Evolutionary conservation across 2,797 vertebrate genomes (phyloP).

Genomic region (Margarornis squamiger): DNA sequence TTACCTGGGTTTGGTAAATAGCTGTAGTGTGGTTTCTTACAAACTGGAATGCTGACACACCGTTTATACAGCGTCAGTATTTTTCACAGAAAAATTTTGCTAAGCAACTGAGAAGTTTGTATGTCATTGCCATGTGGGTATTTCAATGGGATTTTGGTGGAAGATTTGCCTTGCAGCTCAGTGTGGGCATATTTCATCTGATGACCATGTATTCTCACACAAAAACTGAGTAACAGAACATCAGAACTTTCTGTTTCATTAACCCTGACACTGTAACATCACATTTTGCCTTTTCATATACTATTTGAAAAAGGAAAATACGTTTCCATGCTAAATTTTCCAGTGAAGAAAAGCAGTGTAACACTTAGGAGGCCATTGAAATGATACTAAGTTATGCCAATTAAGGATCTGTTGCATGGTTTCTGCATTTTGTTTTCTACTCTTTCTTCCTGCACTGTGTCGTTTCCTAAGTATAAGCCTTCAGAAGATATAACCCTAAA

Average conservation of each 20-base stretch:
- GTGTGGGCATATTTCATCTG: not conserved
- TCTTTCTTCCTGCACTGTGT: not conserved
- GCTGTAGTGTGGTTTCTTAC: not conserved
- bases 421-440: not conserved
- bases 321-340: not conserved
- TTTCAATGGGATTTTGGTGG: not conserved
- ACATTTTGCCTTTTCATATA: not conserved
- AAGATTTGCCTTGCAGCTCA: not conserved
- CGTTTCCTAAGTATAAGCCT: not conserved
- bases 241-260: not conserved
- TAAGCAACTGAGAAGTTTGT: not conserved
- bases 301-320: not conserved
- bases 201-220: not conserved
- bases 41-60: not conserved
- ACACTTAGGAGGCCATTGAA: not conserved
- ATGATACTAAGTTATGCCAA: not conserved
- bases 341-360: not conserved
- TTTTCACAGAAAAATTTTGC: not conserved
- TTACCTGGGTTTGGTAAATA: not conserved
- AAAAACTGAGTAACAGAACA: not conserved
- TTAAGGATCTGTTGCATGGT: not conserved
- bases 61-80: not conserved
- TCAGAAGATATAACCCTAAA: not conserved
- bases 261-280: not conserved
- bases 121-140: not conserved